These are phyloP conservation scores for Neosilurus mollespiculum DNA, from an alignment of 2,797 vertebrate genomes.

Conservation along the genomic window DNA sequence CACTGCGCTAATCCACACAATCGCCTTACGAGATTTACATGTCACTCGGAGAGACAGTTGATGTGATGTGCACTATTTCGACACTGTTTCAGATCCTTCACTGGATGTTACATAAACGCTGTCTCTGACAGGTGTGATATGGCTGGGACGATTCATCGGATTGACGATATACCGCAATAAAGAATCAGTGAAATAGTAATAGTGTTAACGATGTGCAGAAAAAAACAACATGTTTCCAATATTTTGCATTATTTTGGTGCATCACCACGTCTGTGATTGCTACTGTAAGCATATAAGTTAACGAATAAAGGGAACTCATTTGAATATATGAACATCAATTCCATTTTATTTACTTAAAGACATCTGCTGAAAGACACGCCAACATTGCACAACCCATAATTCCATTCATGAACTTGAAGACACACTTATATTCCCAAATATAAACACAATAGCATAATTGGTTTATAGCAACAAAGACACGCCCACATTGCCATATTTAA, in stretches of 20 bases:
- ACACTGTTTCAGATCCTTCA: slow-evolving; percentile 12
- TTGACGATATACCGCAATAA: background rate
- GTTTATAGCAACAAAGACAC: background rate
- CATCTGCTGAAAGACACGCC: background rate
- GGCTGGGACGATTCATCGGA: too few relatives aligned
- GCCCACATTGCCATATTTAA: background rate
- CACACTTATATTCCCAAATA: background rate
- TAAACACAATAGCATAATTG: background rate
- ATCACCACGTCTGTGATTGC: background rate
- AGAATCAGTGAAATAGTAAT: background rate
- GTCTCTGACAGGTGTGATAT: too few relatives aligned
- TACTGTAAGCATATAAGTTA: background rate
- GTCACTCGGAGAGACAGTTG: slow-evolving; percentile 60
- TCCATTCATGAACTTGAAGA: background rate
- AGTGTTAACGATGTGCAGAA: background rate
- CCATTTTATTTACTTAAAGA: background rate
- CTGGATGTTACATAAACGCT: background rate
- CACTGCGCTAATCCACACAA: slow-evolving; percentile 67
- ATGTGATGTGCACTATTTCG: slow-evolving; percentile 17
- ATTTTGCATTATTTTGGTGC: background rate
- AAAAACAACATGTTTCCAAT: background rate
- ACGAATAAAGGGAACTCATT: background rate
- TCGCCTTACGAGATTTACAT: slow-evolving; percentile 70
- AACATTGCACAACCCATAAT: background rate
- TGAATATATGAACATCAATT: background rate